Conservation (phyloP, 2,113 vertebrate species). For the Gavia stellata region DNA sequence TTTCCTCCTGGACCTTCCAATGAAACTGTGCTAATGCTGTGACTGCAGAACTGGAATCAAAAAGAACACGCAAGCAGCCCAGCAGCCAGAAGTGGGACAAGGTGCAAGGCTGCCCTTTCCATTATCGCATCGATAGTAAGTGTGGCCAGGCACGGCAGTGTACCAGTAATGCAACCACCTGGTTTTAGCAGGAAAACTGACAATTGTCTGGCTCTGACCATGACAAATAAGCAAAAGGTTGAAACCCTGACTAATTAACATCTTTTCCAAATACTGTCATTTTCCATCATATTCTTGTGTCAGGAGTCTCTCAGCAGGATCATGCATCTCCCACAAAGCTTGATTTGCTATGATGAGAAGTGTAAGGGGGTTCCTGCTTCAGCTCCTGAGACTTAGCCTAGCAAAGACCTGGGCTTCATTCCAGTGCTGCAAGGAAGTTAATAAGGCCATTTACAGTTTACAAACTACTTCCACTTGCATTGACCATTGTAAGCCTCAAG, state of each 20-base stretch:
- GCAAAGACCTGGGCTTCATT: background rate
- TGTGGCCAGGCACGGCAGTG: fast-evolving
- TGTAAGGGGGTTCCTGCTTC: background rate
- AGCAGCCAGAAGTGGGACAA: background rate
- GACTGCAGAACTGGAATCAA: background rate
- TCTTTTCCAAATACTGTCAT: background rate
- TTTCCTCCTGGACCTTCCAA: background rate
- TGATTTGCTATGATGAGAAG: background rate
- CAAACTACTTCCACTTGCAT: slow-evolving; percentile 4
- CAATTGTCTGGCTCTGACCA: background rate
- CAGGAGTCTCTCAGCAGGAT: background rate
- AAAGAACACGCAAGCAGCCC: background rate
- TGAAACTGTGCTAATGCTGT: background rate
- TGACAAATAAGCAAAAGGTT: background rate
- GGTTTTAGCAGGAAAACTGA: background rate
- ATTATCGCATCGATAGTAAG: fast-evolving
- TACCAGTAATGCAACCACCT: background rate
- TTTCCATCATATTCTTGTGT: background rate
- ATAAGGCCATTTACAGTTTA: slow-evolving; percentile 35
- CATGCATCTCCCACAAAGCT: background rate
- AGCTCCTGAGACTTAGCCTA: background rate
- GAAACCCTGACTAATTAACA: background rate
- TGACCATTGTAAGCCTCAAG: slow-evolving; percentile 55
- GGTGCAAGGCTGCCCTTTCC: background rate
- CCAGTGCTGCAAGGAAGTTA: slow-evolving; percentile 11